Evolutionary conservation across 2,113 vertebrate genomes (phyloP).

Genomic region (Glaucidium brasilianum): DNA sequence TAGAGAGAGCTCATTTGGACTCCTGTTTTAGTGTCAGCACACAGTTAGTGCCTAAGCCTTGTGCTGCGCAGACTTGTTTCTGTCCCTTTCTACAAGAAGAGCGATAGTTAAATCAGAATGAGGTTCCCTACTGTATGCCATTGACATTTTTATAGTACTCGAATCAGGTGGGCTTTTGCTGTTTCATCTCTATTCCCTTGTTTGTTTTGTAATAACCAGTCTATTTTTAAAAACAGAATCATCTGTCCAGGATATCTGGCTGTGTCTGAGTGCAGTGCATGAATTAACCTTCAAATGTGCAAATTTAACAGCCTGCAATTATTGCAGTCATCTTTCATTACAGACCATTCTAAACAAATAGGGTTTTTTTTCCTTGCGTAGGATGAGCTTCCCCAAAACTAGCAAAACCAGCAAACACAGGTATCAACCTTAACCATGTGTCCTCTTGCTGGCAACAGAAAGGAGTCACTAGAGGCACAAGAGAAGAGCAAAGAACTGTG

Average conservation of each 20-base stretch:
- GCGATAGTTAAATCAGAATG: background rate
- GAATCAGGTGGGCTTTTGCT: background rate
- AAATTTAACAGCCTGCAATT: constrained; percentile 12
- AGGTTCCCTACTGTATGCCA: background rate
- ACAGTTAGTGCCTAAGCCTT: background rate
- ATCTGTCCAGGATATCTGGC: background rate
- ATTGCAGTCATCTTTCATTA: background rate
- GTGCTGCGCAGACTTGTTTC: background rate
- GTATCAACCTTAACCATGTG: background rate
- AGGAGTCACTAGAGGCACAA: background rate
- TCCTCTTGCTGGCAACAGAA: background rate
- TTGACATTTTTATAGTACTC: background rate
- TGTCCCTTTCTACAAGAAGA: background rate
- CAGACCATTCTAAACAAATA: background rate
- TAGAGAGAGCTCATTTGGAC: background rate
- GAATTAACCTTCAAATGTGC: constrained; percentile 32
- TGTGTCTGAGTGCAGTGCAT: background rate
- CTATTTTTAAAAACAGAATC: background rate
- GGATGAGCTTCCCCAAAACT: background rate
- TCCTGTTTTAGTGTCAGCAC: background rate
- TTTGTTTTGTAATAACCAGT: constrained; percentile 11
- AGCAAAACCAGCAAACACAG: background rate
- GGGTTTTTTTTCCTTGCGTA: background rate
- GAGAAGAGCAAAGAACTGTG: background rate
- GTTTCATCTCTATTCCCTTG: background rate